These are phyloP conservation scores for Rallus crepitans DNA, from an alignment of 2,797 vertebrate species.

Conservation along the genomic window DNA sequence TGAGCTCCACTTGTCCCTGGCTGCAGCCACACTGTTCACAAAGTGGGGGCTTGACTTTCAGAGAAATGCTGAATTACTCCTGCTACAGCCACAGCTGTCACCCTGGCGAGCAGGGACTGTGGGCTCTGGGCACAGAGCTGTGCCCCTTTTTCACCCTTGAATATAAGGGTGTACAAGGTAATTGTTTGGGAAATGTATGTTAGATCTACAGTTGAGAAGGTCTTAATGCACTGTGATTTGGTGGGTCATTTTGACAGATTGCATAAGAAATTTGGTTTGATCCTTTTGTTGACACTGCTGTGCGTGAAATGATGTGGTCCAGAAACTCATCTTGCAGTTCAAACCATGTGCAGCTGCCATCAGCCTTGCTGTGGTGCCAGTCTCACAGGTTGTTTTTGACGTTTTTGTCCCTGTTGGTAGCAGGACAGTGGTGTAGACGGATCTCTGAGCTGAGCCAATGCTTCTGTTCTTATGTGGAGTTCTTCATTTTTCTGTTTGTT, in stretches of 20 bases:
- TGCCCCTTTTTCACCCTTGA: not conserved
- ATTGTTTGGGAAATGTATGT: not conserved
- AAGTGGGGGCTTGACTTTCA: not conserved
- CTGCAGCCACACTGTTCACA: accelerated
- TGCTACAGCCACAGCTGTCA: not conserved
- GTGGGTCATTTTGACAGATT: not conserved
- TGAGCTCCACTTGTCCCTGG: not conserved
- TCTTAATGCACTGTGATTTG: not conserved
- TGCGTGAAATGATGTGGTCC: not conserved
- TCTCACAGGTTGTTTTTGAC: not conserved
- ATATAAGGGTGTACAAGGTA: no score
- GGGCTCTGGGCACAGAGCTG: no score
- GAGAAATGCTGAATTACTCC: not conserved
- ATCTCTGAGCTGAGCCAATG: not conserved
- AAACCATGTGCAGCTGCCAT: not conserved
- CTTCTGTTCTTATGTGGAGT: not conserved
- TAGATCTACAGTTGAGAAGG: not conserved
- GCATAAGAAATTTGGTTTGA: not conserved
- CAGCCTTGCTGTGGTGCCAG: not conserved
- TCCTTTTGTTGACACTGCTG: not conserved
- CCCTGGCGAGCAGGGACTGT: not conserved
- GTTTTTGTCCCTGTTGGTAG: not conserved
- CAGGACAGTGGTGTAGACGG: not conserved
- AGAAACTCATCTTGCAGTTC: not conserved
- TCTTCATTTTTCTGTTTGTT: not conserved